Evolutionary conservation across 2,888 invertebrate genomes (phyloP).

Genomic region (Archaeoteleia sp.): DNA sequence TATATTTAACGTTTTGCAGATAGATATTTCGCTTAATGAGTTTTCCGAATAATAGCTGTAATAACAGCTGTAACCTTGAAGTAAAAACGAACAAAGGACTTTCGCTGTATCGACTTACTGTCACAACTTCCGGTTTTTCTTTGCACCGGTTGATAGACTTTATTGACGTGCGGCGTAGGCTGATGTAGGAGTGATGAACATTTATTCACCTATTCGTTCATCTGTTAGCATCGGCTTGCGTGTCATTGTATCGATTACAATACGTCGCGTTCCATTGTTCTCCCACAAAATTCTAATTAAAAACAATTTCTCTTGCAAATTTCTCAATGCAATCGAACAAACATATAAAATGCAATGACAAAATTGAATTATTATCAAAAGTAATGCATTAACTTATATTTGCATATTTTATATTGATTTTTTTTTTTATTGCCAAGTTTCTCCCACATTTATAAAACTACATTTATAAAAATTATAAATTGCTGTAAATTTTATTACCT

Average conservation of each 20-base stretch:
- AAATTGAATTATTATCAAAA: too few species aligned
- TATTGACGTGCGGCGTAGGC: conserved; percentile 37
- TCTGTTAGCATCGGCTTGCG: conserved; percentile 12
- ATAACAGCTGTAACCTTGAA: conserved; percentile 45
- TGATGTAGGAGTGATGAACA: conserved; percentile 32
- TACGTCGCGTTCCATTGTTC: too few species aligned
- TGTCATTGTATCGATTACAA: neutral
- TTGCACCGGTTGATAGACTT: conserved; percentile 37
- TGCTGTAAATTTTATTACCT: too few species aligned
- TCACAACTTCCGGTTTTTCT: conserved; percentile 45
- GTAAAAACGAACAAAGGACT: conserved; percentile 45
- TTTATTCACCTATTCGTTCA: conserved; percentile 42
- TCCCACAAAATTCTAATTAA: too few species aligned
- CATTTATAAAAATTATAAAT: too few species aligned
- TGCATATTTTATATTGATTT: too few species aligned
- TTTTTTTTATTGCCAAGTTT: too few species aligned
- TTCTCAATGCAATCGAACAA: too few species aligned
- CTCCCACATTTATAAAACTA: too few species aligned
- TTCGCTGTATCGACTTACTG: conserved; percentile 50
- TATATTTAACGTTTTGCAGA: conserved; percentile 25
- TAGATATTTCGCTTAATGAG: conserved; percentile 33
- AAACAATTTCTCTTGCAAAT: too few species aligned
- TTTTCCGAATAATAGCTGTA: conserved; percentile 20
- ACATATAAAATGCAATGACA: too few species aligned
- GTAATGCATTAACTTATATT: too few species aligned